These are phyloP conservation scores for Proteles cristata DNA, from an alignment of 2,113 vertebrate genomes.

Conservation along the genomic window DNA sequence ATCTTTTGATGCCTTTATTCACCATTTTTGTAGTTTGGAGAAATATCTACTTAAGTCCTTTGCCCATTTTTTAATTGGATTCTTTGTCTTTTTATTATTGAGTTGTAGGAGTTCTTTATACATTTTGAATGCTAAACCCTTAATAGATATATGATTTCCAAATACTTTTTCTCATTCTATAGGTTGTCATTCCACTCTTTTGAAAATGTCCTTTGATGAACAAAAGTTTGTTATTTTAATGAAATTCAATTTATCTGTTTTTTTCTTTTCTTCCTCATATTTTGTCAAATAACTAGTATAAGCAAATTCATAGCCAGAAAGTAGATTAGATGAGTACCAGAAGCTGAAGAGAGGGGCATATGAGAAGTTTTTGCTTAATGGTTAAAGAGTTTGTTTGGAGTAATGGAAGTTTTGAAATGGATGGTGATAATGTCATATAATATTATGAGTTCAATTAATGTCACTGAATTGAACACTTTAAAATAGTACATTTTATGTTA, in stretches of 20 bases:
- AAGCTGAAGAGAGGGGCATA: fast-evolving
- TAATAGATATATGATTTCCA: background rate
- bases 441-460: background rate
- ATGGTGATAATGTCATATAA: background rate
- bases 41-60: background rate
- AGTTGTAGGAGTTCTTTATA: background rate
- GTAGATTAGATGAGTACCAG: background rate
- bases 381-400: background rate
- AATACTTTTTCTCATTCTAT: background rate
- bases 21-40: background rate
- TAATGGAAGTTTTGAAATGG: background rate
- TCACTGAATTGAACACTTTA: background rate
- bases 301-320: background rate
- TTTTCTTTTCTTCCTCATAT: background rate
- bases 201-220: background rate
- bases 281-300: background rate
- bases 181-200: background rate
- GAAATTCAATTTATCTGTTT: background rate
- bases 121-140: background rate
- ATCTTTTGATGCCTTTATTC: background rate
- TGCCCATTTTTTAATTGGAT: background rate
- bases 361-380: background rate
- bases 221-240: background rate
- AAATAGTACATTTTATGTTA: background rate
- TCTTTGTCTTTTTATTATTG: background rate